Base-by-base conservation (phyloP, 2,797 vertebrate species). In the Mus spretus region DNA sequence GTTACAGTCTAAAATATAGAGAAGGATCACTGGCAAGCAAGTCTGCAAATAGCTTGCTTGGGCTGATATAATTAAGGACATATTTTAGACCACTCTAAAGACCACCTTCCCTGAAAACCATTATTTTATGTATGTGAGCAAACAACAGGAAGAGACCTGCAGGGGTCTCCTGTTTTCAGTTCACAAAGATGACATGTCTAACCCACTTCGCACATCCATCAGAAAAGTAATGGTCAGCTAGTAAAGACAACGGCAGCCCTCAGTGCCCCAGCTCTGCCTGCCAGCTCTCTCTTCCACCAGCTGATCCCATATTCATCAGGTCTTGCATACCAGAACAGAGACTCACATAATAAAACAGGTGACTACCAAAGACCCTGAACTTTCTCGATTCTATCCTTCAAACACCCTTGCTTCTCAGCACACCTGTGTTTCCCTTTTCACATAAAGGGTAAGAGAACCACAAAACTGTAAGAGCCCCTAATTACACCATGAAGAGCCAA, bases 21-120 rank as follows among this genome's bases (percentile, higher is more conserved):
- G 70, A 87, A 70, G 89, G 61, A 61, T 57, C 12, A 22, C 34
- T 24, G 37, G 28, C 72, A 93, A 63, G 59, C 26, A 72, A 80
- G 72, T 80, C n/a, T 96, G 77, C 61, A 81, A 91, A 84, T 37
- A 93, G 14, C 44, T n/a, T 72, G 74, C 44, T 40, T 65, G 74
- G 75, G 74, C 63, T 97, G 75, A 26, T 87, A 83, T 61, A 90
- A 93, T 86, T 90, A 84, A 89, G 79, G 74, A 26, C 53, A 24
- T 93, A 96, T 93, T 96, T 97, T 97, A 89, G 82, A 83, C 31
- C 7, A 70, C 84, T 65, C 63, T 61, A 67, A 80, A 94, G 59
- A 92, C 34, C 65, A 80, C 55, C 91, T 88, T 96, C 79, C 87
- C 83, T 4, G 0, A 92, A 93, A 96, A 84, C 40, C 31, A 90